phyloP scores from a whole-genome alignment of 2,113 vertebrate species.

The Syngnathus floridae region DNA sequence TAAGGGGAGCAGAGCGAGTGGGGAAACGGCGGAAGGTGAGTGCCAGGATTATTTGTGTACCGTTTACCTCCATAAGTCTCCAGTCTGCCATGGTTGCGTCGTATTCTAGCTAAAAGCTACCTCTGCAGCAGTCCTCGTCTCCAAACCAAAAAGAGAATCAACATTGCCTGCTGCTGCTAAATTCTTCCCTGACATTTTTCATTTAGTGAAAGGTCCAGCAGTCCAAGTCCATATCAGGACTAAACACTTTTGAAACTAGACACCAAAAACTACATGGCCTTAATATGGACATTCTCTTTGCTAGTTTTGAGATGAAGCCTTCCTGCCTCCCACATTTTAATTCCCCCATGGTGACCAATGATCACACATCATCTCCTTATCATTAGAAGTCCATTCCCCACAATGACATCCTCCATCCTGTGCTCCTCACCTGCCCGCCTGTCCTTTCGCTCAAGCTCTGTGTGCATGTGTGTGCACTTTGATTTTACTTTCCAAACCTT shows the following conservation, averaged over 20 bases:
- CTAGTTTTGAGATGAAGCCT: conserved; percentile 55
- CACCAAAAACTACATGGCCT: neutral
- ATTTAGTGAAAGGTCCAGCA: neutral
- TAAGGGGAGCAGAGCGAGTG: conserved; percentile 83
- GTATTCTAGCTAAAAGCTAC: conserved; percentile 22
- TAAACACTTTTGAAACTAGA: neutral
- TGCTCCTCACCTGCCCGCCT: conserved; percentile 64
- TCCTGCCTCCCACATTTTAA: conserved; percentile 26
- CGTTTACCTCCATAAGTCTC: conserved; percentile 38
- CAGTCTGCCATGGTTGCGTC: conserved; percentile 46
- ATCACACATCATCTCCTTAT: conserved; percentile 11
- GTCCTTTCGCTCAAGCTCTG: conserved; percentile 47
- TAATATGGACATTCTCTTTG: conserved; percentile 11
- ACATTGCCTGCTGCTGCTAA: neutral
- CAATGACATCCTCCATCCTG: conserved; percentile 61
- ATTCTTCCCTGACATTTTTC: neutral
- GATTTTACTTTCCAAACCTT: neutral
- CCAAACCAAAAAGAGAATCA: conserved; percentile 45
- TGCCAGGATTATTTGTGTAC: conserved; percentile 51
- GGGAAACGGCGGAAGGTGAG: conserved; percentile 90
- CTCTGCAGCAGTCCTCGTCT: conserved; percentile 47
- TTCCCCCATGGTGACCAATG: conserved; percentile 34
- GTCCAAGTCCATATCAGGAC: neutral
- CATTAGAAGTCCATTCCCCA: conserved; percentile 24
- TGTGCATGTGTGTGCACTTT: conserved; percentile 20